Evolutionary conservation across 1,140 invertebrate species (phyloP).

Genomic region (Cydia strobilella): DNA sequence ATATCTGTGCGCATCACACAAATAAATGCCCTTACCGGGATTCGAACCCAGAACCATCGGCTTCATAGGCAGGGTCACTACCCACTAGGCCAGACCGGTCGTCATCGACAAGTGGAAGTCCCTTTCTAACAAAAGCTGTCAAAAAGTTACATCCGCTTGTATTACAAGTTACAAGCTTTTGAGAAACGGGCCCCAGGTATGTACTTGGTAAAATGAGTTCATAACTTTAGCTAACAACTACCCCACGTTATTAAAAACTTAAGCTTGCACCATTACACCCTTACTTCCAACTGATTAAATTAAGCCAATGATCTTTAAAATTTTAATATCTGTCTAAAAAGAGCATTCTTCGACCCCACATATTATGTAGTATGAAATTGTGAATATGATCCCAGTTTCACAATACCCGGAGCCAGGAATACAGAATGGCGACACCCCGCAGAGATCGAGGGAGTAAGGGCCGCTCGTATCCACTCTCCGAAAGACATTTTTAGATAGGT

Average conservation of each 20-base stretch:
- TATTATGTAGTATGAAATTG: constrained; percentile 1
- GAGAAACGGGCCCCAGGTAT: too few relatives aligned
- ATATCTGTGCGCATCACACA: too few relatives aligned
- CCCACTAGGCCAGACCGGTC: too few relatives aligned
- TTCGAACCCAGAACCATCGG: too few relatives aligned
- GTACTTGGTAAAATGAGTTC: background rate
- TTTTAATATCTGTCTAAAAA: constrained; percentile 21
- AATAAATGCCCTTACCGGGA: too few relatives aligned
- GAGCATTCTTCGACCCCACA: constrained; percentile 8
- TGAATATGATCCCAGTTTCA: constrained; percentile 16
- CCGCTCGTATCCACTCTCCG: background rate
- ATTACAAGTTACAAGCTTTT: too few relatives aligned
- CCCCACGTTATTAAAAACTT: background rate
- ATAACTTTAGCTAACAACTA: background rate
- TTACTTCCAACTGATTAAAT: background rate
- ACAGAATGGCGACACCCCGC: constrained; percentile 4
- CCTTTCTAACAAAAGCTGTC: too few relatives aligned
- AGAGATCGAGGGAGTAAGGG: constrained; percentile 7
- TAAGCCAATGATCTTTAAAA: constrained; percentile 18
- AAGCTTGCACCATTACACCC: background rate
- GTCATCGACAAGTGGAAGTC: too few relatives aligned
- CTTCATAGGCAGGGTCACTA: too few relatives aligned
- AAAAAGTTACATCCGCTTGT: too few relatives aligned
- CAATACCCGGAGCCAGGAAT: background rate
- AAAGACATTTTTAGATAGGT: background rate